A percentile compares a stretch with the other conserved stretches of the same genome.
These are phyloP conservation scores for Apeira syringaria DNA, from an alignment of 2,888 invertebrate genomes.

Conservation along the genomic window DNA sequence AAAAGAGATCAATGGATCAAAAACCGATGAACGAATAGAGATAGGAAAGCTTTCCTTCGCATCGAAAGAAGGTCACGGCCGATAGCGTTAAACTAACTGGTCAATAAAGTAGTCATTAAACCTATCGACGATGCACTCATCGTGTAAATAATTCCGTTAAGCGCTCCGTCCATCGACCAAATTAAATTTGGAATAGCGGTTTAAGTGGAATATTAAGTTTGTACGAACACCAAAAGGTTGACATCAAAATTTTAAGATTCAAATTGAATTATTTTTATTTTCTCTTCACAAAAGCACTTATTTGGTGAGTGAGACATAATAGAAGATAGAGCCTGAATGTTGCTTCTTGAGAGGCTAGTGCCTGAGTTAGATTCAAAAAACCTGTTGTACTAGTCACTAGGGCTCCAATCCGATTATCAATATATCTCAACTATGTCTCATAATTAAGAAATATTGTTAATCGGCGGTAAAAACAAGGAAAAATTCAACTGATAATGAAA, in stretches of 20 bases:
- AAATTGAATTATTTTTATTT: no score
- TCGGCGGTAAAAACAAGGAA: no score
- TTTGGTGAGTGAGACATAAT: no score
- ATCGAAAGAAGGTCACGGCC: conserved; percentile 19
- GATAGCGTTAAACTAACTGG: conserved; percentile 3
- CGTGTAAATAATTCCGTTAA: conserved; percentile 21
- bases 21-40: conserved; percentile 13
- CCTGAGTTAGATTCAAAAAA: no score
- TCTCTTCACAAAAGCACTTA: no score
- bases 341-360: no score
- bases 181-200: conserved; percentile 30
- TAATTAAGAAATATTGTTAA: no score
- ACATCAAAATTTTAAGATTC: conserved; percentile 44
- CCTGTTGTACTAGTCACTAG: no score
- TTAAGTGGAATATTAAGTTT: conserved; percentile 35
- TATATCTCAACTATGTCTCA: no score
- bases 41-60: conserved; percentile 13
- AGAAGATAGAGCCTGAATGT: no score
- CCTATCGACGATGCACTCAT: conserved; percentile 6
- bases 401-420: no score
- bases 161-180: conserved; percentile 20
- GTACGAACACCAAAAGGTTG: conserved; percentile 44
- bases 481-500: no score
- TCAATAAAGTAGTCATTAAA: conserved; percentile 6
- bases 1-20: conserved; percentile 18